phyloP scores from a whole-genome alignment of 1,140 invertebrate species.

The Mylabris phalerata region DNA sequence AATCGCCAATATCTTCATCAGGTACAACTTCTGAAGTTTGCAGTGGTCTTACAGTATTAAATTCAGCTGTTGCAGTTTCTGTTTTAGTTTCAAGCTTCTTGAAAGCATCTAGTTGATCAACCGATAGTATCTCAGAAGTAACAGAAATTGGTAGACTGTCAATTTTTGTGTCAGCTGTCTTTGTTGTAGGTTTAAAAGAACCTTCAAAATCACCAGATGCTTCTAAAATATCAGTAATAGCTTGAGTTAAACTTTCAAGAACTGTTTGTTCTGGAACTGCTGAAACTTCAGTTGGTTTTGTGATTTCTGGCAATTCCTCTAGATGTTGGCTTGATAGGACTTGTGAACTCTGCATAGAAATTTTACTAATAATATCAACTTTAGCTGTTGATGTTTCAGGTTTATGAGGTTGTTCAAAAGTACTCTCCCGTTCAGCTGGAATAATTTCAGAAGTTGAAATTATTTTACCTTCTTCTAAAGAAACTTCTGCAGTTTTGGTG shows the following conservation, averaged over 20 bases:
- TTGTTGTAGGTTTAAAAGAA: constrained; percentile 30
- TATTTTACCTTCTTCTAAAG: constrained; percentile 35
- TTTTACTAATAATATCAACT: constrained; percentile 31
- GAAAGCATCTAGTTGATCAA: constrained; percentile 42
- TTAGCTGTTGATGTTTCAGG: constrained; percentile 36
- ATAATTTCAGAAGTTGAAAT: constrained; percentile 34
- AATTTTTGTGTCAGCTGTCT: constrained; percentile 41
- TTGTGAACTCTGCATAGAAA: constrained; percentile 42
- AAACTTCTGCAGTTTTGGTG: constrained; percentile 32
- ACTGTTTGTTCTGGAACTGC: constrained; percentile 24
- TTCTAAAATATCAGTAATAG: constrained; percentile 31
- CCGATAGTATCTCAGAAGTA: constrained; percentile 42
- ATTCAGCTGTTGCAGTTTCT: constrained; percentile 38
- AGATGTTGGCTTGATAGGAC: constrained; percentile 30
- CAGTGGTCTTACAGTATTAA: constrained; percentile 30
- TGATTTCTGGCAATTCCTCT: constrained; percentile 11
- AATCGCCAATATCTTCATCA: constrained; percentile 24
- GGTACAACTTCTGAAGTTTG: constrained; percentile 27
- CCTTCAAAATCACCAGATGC: constrained; percentile 31
- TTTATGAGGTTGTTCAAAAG: constrained; percentile 29
- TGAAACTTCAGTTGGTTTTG: constrained; percentile 22
- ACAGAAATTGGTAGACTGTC: constrained; percentile 44
- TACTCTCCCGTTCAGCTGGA: constrained; percentile 38
- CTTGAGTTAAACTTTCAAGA: constrained; percentile 26
- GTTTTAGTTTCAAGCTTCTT: constrained; percentile 28